Conservation (phyloP, 2,113 vertebrate species). For the Neodon shergylaensis region DNA sequence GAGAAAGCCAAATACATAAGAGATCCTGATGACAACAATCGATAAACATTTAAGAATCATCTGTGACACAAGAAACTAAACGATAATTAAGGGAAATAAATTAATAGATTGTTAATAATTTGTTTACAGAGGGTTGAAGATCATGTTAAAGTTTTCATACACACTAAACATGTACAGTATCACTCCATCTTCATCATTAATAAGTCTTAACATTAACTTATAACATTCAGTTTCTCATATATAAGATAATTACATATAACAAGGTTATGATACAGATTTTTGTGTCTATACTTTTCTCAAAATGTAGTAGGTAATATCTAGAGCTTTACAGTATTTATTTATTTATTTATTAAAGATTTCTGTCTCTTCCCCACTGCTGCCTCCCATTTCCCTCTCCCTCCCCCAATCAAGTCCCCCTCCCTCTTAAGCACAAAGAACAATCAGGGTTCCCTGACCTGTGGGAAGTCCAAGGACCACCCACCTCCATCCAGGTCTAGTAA, state of each 20-base stretch:
- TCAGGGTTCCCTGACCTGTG: too few species aligned
- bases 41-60: neutral
- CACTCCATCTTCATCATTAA: neutral
- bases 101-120: neutral
- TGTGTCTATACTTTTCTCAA: neutral
- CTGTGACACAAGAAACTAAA: neutral
- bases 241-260: neutral
- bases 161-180: neutral
- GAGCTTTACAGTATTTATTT: neutral
- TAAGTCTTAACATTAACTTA: neutral
- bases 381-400: too few species aligned
- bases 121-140: too few species aligned
- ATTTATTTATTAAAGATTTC: neutral
- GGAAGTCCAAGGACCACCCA: too few species aligned
- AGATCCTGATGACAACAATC: neutral
- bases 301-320: conserved; percentile 38
- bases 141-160: neutral
- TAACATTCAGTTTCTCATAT: neutral
- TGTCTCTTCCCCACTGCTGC: too few species aligned
- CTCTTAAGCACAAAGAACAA: too few species aligned
- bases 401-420: too few species aligned
- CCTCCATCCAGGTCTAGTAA: too few species aligned
- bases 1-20: neutral
- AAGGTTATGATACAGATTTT: neutral
- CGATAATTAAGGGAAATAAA: neutral